These are phyloP conservation scores for Coreius guichenoti DNA, from an alignment of 2,797 vertebrate species.

Conservation along the genomic window DNA sequence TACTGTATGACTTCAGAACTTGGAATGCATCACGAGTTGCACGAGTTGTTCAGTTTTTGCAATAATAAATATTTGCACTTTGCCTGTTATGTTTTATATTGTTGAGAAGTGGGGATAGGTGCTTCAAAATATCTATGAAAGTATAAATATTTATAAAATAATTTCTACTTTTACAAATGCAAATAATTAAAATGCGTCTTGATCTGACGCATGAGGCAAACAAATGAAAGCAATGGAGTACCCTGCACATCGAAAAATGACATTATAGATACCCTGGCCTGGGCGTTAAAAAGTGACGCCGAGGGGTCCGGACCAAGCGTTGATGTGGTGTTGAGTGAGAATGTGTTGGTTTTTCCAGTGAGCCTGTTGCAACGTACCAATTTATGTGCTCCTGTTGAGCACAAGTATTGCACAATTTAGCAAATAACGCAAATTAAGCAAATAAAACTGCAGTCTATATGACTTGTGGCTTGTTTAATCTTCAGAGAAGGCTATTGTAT, in stretches of 20 bases:
- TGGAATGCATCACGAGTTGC: background rate
- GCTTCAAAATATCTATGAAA: background rate
- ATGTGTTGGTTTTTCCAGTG: background rate
- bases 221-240: background rate
- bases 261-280: background rate
- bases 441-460: background rate
- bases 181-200: background rate
- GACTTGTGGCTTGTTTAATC: background rate
- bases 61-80: background rate
- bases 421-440: background rate
- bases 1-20: background rate
- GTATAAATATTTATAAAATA: background rate
- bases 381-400: background rate
- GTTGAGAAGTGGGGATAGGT: background rate
- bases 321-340: background rate
- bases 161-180: background rate
- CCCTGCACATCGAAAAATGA: background rate
- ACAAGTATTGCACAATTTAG: background rate
- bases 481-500: background rate
- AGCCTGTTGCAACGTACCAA: background rate
- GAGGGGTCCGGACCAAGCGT: background rate
- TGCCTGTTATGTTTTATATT: background rate
- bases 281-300: background rate
- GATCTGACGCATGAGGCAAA: background rate
- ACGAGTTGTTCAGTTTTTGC: background rate